These are phyloP conservation scores for Adelphocoris suturalis DNA, from an alignment of 2,888 invertebrate species.

Conservation along the genomic window DNA sequence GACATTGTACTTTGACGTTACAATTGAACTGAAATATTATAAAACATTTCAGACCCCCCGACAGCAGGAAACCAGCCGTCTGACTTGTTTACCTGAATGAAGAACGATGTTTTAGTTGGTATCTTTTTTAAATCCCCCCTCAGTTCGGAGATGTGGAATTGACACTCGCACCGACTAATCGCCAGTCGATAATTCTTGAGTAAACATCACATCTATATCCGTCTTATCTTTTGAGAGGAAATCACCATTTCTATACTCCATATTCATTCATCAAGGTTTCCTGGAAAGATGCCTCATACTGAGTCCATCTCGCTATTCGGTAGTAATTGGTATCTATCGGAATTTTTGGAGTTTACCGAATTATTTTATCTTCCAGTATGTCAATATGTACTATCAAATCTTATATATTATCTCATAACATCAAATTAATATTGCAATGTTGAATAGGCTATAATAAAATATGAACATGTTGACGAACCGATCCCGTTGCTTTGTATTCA, in stretches of 20 bases:
- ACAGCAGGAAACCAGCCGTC: constrained; percentile 18
- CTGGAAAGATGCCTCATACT: not conserved
- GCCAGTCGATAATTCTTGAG: not conserved
- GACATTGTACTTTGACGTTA: no score
- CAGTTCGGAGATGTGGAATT: not conserved
- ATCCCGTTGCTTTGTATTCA: no score
- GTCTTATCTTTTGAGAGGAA: constrained; percentile 25
- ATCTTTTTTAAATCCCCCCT: not conserved
- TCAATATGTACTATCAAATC: no score
- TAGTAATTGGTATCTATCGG: no score
- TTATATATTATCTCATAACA: no score
- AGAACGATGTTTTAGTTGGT: not conserved
- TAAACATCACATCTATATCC: constrained; percentile 27
- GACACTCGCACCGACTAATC: constrained; percentile 8
- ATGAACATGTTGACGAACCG: no score
- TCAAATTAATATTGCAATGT: no score
- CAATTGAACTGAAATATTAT: not conserved
- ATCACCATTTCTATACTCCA: not conserved
- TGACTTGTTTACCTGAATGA: not conserved
- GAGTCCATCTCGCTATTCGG: no score
- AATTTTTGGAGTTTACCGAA: no score
- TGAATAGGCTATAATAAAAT: no score
- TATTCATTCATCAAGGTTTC: constrained; percentile 21
- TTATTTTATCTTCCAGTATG: no score
- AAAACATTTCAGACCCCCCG: not conserved